A percentile compares a stretch with the other conserved stretches of the same genome.
These are phyloP conservation scores for Thinocorus orbignyianus DNA, from an alignment of 2,113 vertebrate species.

Conservation along the genomic window DNA sequence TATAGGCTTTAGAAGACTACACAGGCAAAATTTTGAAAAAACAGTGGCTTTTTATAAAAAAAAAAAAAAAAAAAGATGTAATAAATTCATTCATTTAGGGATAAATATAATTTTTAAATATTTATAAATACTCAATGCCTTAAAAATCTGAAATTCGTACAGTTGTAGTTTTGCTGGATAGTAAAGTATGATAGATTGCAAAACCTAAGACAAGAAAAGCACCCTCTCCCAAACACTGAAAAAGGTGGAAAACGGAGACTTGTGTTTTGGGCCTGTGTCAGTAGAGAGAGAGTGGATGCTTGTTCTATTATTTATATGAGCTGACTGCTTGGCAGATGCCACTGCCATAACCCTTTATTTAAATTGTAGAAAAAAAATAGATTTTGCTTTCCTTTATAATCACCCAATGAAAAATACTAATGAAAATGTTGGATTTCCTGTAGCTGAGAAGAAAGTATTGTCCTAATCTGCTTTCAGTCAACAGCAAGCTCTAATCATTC, in stretches of 20 bases:
- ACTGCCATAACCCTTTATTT: constrained; percentile 53
- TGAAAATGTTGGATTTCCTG: constrained; percentile 42
- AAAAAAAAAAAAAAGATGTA: background rate
- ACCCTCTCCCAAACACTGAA: background rate
- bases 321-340: constrained; percentile 69
- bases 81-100: background rate
- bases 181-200: constrained; percentile 19
- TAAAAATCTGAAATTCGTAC: background rate
- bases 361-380: constrained; percentile 56
- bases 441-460: constrained; percentile 20
- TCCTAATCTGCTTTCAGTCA: constrained; percentile 20
- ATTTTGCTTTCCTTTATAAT: constrained; percentile 61
- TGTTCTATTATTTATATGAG: constrained; percentile 72
- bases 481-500: background rate
- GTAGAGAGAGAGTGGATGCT: constrained; percentile 41
- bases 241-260: constrained; percentile 44
- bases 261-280: constrained; percentile 47
- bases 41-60: background rate
- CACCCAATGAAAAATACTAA: constrained; percentile 38
- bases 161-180: background rate
- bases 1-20: background rate
- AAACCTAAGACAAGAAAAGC: constrained; percentile 14
- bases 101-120: background rate
- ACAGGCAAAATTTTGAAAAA: background rate
- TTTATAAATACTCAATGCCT: background rate